Base-by-base conservation (phyloP, 2,797 vertebrate species). In the Xenops minutus region DNA sequence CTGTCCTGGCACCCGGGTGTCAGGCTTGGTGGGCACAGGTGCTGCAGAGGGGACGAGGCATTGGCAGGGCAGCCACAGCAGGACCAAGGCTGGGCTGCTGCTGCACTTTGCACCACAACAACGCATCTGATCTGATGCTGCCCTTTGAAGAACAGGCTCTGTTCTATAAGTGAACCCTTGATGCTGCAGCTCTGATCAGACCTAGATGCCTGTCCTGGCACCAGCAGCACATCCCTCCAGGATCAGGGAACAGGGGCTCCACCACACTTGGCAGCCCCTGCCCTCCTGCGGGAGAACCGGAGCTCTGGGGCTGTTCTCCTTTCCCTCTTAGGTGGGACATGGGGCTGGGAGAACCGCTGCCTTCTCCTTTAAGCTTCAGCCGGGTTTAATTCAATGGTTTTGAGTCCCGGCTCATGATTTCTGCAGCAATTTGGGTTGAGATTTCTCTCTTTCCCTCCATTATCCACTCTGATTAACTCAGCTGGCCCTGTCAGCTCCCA, bases 401-500 rank as follows among this genome's bases (percentile, higher is more conserved):
- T 95, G 95, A 97, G 96, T 94, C 76, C 77, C 2, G 6, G 95
- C 96, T 97, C 96, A 89, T 95, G 96, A 93, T 96, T 97, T 79
- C 93, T 85, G 91, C 96, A 77, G 97, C 96, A 97, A 97, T 98
- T 97, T 98, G 96, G 95, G 92, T 89, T 83, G 96, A 89, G 93
- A 95, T 96, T 98, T 96, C 97, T 97, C 95, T 97, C 97, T 97
- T 95, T 97, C 88, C 97, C 88, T 97, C 97, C 97, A 97, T 98
- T 98, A 98, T 97, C 97, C 97, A 96, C 97, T 96, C 97, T 97
- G 97, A 98, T 98, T 97, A 98, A 97, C 97, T 97, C 97, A 95
- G 97, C 97, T 93, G 96, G 96, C 96, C 97, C 97, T 97, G 97
- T 96, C 97, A 98, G 96, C 89, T 96, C 96, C 95, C 97, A 97